phyloP scores from a whole-genome alignment of 2,113 vertebrate species.

The Microcebus lehilahytsara region DNA sequence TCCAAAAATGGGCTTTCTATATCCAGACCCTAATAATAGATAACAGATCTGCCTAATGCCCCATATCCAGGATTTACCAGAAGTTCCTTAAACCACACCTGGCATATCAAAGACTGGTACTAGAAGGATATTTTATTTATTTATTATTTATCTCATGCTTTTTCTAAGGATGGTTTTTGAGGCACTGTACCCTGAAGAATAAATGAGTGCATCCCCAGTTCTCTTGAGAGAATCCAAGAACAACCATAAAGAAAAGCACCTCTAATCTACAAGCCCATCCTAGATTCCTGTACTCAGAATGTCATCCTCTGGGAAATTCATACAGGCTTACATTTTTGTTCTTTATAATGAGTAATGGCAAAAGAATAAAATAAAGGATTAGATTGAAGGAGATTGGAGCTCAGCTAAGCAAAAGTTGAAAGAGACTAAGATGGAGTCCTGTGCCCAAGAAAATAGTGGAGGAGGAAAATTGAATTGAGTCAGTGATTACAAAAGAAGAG shows the following conservation, averaged over 20 bases:
- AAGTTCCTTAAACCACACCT: slow-evolving; percentile 73
- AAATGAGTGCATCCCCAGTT: slow-evolving; percentile 35
- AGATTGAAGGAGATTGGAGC: slow-evolving; percentile 30
- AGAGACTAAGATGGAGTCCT: background rate
- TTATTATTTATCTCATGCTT: slow-evolving; percentile 69
- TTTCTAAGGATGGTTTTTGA: slow-evolving; percentile 58
- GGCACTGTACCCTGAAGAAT: slow-evolving; percentile 34
- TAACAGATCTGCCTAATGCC: slow-evolving; percentile 75
- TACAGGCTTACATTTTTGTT: slow-evolving; percentile 48
- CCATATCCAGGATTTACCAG: slow-evolving; percentile 75
- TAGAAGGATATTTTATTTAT: slow-evolving; percentile 59
- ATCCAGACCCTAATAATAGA: slow-evolving; percentile 74
- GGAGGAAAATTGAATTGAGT: background rate
- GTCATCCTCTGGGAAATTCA: slow-evolving; percentile 59
- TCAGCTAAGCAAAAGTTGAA: slow-evolving; percentile 58
- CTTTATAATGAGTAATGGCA: slow-evolving; percentile 61
- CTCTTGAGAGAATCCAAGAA: slow-evolving; percentile 39
- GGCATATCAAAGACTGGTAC: slow-evolving; percentile 74
- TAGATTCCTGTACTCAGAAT: slow-evolving; percentile 45
- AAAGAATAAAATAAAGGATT: slow-evolving; percentile 60
- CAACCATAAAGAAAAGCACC: slow-evolving; percentile 44
- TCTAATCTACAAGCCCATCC: slow-evolving; percentile 25
- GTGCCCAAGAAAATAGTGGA: background rate
- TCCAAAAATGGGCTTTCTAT: slow-evolving; percentile 70
- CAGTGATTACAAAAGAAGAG: background rate